A percentile compares a stretch with the other conserved stretches of the same genome.
phyloP scores from a whole-genome alignment of 2,113 vertebrate species.

The Regulus satrapa region DNA sequence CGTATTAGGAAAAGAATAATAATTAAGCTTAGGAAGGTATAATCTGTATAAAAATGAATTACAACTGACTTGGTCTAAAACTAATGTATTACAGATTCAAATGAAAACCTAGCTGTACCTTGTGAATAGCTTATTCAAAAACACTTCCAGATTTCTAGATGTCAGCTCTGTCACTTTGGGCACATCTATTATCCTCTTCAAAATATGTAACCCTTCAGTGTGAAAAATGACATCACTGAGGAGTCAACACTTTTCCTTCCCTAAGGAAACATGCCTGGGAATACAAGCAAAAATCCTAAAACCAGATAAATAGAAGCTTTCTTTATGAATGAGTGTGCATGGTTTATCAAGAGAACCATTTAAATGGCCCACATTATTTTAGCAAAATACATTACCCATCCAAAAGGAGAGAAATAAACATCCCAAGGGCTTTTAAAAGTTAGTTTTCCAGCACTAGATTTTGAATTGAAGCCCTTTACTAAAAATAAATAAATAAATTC shows the following conservation, averaged over 20 bases:
- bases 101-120: neutral
- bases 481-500: neutral
- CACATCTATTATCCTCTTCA: slow-evolving; percentile 21
- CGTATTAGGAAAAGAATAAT: slow-evolving; percentile 19
- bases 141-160: slow-evolving; percentile 8
- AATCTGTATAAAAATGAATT: slow-evolving; percentile 40
- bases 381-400: neutral
- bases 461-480: neutral
- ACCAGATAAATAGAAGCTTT: neutral
- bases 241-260: slow-evolving; percentile 1
- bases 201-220: neutral
- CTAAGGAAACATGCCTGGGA: neutral
- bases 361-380: neutral
- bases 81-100: neutral
- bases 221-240: slow-evolving; percentile 7
- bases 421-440: neutral
- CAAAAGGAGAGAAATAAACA: neutral
- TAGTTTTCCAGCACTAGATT: neutral
- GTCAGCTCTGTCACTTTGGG: neutral
- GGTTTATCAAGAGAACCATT: neutral
- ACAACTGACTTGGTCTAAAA: slow-evolving; percentile 4
- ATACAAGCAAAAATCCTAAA: neutral
- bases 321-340: neutral
- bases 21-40: slow-evolving; percentile 45
- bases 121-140: slow-evolving; percentile 4